Base-by-base conservation (phyloP, 2,888 invertebrate genomes). In the Ametastegia equiseti region DNA sequence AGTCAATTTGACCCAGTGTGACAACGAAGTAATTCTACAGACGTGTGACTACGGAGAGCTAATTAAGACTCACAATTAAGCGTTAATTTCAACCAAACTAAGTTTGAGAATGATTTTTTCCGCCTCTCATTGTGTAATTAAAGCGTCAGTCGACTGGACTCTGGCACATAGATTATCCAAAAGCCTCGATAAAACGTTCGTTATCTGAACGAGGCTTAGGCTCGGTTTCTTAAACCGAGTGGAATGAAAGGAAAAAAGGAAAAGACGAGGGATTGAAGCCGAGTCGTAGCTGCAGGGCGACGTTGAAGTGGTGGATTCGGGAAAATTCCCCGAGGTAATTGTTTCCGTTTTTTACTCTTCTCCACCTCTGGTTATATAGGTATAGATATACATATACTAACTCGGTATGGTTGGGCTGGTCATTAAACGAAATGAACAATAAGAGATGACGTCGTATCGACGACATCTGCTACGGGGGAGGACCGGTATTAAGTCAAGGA, bases 401-500 rank as follows among this genome's bases (percentile, higher is more conserved):
- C 36, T 7, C n/a, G 15, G 15, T 27, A 33, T n/a, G 30, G 54
- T 75, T 27, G 33, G 19, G n/a, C n/a, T n/a, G 36, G 54, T 75
- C 75, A 54, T 75, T 75, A 54, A 54, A 75, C 23, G 54, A 75
- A 50, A 75, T 75, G 75, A 75, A 75, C 75, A 54, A 75, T 75
- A 75, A 75, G 30, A 50, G 75, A 71, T 47, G 71, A 71, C 71
- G 71, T 27, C 19, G 47, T 13, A 27, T 27, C 36, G 39, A 67
- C 36, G 67, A 67, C 67, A 67, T 67, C 67, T 67, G 67, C 6
- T 39, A 42, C 13, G 27, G 45, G 4, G 9, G 42, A 19, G 33
- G 45, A 71, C 45, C 47, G 71, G 75, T 75, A 75, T 75, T 75
- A 75, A 75, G 75, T 75, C 75, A 75, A 75, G 54, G 54, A 75